Evolutionary conservation across 2,113 vertebrate species (phyloP).

Genomic region (Seriola aureovittata): DNA sequence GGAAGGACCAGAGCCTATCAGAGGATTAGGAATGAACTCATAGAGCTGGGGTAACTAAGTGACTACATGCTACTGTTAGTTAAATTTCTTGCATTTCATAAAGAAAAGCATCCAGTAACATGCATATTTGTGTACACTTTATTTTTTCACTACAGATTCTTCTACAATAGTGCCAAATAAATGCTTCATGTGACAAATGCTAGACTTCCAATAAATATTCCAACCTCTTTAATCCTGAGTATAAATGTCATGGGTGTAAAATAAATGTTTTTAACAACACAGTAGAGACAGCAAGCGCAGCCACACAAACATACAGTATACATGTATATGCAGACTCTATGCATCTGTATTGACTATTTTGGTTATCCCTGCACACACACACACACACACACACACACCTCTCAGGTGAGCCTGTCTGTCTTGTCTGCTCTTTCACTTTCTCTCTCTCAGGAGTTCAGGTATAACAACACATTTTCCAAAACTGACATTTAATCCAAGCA

Average conservation of each 20-base stretch:
- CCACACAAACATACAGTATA: background rate
- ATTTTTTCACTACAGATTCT: background rate
- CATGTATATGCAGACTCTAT: background rate
- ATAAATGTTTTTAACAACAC: background rate
- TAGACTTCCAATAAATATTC: background rate
- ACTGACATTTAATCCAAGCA: conserved; percentile 85
- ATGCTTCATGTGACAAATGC: background rate
- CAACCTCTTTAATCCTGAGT: background rate
- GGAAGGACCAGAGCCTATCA: background rate
- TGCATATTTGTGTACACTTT: background rate
- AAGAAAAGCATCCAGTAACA: too few relatives aligned
- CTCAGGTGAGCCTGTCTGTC: conserved; percentile 31
- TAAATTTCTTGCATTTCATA: background rate
- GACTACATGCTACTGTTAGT: background rate
- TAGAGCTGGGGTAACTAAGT: background rate
- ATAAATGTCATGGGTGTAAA: background rate
- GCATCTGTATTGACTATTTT: conserved; percentile 19
- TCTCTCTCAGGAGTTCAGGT: conserved; percentile 66
- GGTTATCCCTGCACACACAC: conserved; percentile 33
- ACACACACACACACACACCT: background rate
- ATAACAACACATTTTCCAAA: conserved; percentile 84
- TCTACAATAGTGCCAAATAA: background rate
- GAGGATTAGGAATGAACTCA: background rate
- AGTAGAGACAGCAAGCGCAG: background rate
- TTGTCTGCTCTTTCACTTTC: conserved; percentile 7